Base-by-base conservation (phyloP, 2,888 invertebrate species). In the Volucella zonaria region DNA sequence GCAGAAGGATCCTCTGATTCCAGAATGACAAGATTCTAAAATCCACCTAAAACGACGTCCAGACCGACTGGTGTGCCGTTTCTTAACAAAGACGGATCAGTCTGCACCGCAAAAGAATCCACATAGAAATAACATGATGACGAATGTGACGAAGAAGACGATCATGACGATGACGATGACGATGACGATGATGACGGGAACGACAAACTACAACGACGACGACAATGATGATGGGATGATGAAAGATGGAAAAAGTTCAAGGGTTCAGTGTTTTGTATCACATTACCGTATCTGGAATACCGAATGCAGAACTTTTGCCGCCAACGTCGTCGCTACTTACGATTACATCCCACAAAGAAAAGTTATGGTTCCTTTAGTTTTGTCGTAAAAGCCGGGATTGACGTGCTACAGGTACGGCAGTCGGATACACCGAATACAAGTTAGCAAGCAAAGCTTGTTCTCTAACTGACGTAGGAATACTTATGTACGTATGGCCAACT, bases 231-330 rank as follows among this genome's bases (percentile, higher is more conserved):
- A 71, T 83, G 66, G 67, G 49, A 83, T 79, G 75, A 83, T 76
- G 83, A 83, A 83, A 75, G 83, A 79, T 81, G 76, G 67, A 85
- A 81, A 52, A 76, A 85, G 85, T 85, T 85, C 85, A 85, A 81
- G 81, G 85, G 85, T 76, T 77, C 64, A 62, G 64, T 67, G 52
- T 81, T 85, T 85, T 85, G 85, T 85, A 85, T 85, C 76, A 67
- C 61, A 77, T 85, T 81, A 81, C 85, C 61, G 85, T 85, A 76
- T 76, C 76, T 68, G 71, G 67, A 80, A 73, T 85, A 62, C 58
- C 54, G 56, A 75, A 79, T 54, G 70, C 80, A 64, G 62, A 73
- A 73, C 75, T 59, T 40, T 71, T 67, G 51, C 61, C 64, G 62
- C 23, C 14, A 40, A 47, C 9, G 31, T 54, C 76, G 8, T 42